Base-by-base conservation (phyloP, 2,888 invertebrate species). In the Tryphoninae sp. region DNA sequence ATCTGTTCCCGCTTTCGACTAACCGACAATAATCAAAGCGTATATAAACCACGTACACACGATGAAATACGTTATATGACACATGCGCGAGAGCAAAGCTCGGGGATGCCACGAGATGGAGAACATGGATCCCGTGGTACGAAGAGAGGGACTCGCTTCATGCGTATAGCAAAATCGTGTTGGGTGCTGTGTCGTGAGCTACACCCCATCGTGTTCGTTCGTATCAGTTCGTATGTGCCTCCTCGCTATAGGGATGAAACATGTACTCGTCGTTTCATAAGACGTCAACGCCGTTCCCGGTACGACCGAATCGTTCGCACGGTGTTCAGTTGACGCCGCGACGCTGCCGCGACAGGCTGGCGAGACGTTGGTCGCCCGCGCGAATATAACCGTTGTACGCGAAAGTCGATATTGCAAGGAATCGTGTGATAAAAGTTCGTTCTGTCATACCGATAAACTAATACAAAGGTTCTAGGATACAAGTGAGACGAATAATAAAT, bases 261-360 rank as follows among this genome's bases (percentile, higher is more conserved):
- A 64, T 42, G 55, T 72, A 16, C 33, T 71, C 67, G 78, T 72
- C 79, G 82, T 79, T 83, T 73, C 67, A 80, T 82, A 84, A 79
- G 78, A 81, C 79, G 83, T 77, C 73, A 72, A 83, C 78, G 77
- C 55, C 53, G 49, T 26, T 26, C 67, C 19, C 61, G 61, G 64
- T 64, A 61, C 16, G 26, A 61, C n/a, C 26, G 53, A 76, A 81
- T 71, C 75, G 76, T 76, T 69, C 74, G 75, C 77, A 76, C 82
- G 74, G 68, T 67, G 80, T 73, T 88, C 90, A 88, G 90, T 89
- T 86, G 88, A 89, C 88, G 89, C 86, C 89, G 89, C 89, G 89
- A 89, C 89, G 88, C 87, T 84, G 87, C 84, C 84, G 86, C 85
- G 84, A 85, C 81, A 87, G 81, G 68, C 72, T 62, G 77, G 81